Base-by-base conservation (phyloP, 2,888 invertebrate species). In the Lampropteryx suffumata region DNA sequence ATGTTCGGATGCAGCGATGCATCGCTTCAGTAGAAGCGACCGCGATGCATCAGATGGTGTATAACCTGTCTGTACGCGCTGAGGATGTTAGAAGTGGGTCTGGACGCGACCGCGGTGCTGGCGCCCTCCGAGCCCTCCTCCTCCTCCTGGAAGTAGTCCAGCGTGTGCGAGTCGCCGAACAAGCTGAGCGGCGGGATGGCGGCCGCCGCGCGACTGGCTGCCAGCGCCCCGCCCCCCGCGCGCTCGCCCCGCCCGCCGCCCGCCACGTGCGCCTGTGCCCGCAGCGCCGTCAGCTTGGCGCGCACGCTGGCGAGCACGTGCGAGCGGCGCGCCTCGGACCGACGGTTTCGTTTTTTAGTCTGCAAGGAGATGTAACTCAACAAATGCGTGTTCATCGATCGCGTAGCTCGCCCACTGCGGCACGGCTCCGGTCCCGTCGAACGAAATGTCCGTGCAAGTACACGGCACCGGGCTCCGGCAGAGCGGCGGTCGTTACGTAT, bases 131-230 rank as follows among this genome's bases (percentile, higher is more conserved):
- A 71, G 26, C 51, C 65, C 14, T 14, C 27, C 40, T 63, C 88
- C 17, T 92, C 92, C 39, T 92, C 92, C 0, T 91, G 86, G 76
- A 94, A 94, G 75, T 94, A 95, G 59, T 95, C 94, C 42, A 97
- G 84, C 56, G 94, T 92, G 67, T 95, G 91, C 37, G 91, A 84
- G 59, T 88, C 82, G 7, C 95, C 96, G 70, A 95, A 94, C 26
- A 96, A 79, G 54, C 75, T 77, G 35, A 87, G 78, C 27, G 79
- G 37, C 4, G 79, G 75, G 33, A 76, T 60, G 48, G 73, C 79
- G 44, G 76, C 79, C 32, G 70, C 64, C 14, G 57, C 64, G 7
- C 79, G 66, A 7, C 57, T 68, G 39, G 45, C 42, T 11, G 59
- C 12, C 44, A 53, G 65, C 34, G 24, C 36, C 41, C 37, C 26